Evolutionary conservation across 2,888 invertebrate genomes (phyloP).

Genomic region (Drosophila demipolita): DNA sequence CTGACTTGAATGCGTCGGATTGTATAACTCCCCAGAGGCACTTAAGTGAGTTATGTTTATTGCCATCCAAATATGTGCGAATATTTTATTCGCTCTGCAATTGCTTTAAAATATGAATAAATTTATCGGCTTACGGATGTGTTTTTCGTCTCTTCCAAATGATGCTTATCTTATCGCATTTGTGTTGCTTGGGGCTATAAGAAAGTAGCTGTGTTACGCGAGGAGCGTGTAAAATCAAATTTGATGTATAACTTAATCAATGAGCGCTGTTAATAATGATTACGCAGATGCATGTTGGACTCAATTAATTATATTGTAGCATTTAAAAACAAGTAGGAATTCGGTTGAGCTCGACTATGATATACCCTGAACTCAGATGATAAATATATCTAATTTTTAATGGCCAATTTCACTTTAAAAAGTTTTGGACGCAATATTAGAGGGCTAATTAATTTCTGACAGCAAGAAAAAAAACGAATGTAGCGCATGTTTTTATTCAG

Average conservation of each 20-base stretch:
- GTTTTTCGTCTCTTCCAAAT: neutral
- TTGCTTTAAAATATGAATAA: conserved; percentile 12
- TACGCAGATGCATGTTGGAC: neutral
- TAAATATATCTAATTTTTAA: neutral
- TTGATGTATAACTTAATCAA: neutral
- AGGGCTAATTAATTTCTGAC: too few relatives aligned
- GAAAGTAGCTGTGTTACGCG: conserved; percentile 10
- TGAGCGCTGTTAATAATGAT: neutral
- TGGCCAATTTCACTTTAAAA: too few relatives aligned
- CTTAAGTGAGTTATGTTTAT: conserved; percentile 34
- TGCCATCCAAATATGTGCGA: conserved; percentile 20
- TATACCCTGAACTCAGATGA: too few relatives aligned
- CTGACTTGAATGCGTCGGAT: conserved; percentile 30
- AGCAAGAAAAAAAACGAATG: neutral
- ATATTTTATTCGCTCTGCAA: conserved; percentile 7
- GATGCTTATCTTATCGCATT: conserved; percentile 25
- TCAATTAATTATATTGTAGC: neutral
- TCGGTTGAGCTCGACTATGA: too few relatives aligned
- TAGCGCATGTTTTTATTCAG: too few relatives aligned
- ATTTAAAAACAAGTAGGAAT: too few relatives aligned
- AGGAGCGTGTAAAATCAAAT: neutral
- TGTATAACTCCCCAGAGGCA: conserved; percentile 32
- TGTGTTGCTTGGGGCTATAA: conserved; percentile 23
- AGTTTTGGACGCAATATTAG: too few relatives aligned
- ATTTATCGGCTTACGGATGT: conserved; percentile 13